These are phyloP conservation scores for Chionis minor DNA, from an alignment of 2,113 vertebrate species.

Conservation along the genomic window DNA sequence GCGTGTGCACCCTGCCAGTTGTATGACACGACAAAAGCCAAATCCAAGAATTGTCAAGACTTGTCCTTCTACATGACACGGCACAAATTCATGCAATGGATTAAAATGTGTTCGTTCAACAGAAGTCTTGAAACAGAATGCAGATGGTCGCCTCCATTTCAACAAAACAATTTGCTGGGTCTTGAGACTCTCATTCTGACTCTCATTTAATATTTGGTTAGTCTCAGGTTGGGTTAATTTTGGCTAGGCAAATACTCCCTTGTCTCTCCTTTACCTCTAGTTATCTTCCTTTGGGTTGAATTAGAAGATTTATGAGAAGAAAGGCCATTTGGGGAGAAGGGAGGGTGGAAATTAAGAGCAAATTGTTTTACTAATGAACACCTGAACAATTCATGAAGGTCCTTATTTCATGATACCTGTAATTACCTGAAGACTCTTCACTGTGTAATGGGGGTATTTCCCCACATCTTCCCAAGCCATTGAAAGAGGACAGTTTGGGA, in stretches of 20 bases:
- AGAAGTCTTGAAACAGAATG: background rate
- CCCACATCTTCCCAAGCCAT: too few relatives aligned
- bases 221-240: background rate
- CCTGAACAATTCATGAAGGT: constrained; percentile 15
- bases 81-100: background rate
- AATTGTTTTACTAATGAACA: background rate
- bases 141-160: background rate
- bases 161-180: background rate
- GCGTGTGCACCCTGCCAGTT: background rate
- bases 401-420: background rate
- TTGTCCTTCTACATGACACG: background rate
- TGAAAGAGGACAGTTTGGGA: background rate
- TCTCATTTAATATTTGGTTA: background rate
- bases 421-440: background rate
- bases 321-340: background rate
- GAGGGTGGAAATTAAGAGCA: background rate
- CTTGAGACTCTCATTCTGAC: background rate
- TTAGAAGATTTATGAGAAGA: background rate
- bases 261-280: background rate
- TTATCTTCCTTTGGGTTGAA: background rate
- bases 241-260: background rate
- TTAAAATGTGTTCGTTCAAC: background rate
- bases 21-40: background rate
- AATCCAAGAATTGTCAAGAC: constrained; percentile 14
- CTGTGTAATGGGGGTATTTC: background rate